Conservation (phyloP, 2,888 invertebrate genomes). For the Zelleria hepariella region DNA sequence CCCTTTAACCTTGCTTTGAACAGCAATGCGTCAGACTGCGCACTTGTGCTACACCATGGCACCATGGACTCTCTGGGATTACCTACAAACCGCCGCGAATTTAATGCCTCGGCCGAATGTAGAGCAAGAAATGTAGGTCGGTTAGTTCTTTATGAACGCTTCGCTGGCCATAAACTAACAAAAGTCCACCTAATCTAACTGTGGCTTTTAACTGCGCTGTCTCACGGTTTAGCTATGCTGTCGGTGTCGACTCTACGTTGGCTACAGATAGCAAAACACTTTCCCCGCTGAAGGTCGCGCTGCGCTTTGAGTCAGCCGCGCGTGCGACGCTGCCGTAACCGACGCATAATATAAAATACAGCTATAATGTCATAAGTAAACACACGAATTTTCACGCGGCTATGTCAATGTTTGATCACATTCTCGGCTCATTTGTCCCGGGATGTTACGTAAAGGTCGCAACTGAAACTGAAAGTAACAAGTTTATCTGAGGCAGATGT, state of each 20-base stretch:
- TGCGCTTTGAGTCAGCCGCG: conserved; percentile 23
- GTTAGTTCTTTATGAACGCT: not conserved
- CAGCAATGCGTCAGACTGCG: not conserved
- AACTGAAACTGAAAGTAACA: not conserved
- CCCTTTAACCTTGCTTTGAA: not conserved
- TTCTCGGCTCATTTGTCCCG: not conserved
- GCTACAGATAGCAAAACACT: conserved; percentile 40
- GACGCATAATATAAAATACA: conserved; percentile 2
- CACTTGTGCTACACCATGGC: not conserved
- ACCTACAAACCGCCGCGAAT: not conserved
- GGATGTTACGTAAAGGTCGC: not conserved
- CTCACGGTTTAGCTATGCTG: not conserved
- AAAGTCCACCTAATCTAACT: no score
- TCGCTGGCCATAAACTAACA: no score
- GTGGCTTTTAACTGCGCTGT: not conserved
- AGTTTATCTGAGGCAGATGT: not conserved
- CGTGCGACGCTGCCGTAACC: conserved; percentile 28
- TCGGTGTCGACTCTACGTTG: not conserved
- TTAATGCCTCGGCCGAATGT: not conserved
- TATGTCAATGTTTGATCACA: not conserved
- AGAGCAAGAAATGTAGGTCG: not conserved
- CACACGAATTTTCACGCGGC: not conserved
- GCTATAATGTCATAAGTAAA: not conserved
- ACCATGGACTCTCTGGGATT: not conserved
- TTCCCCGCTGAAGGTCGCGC: conserved; percentile 54